Evolutionary conservation across 2,888 invertebrate genomes (phyloP).

Genomic region (Drosophila cognata): DNA sequence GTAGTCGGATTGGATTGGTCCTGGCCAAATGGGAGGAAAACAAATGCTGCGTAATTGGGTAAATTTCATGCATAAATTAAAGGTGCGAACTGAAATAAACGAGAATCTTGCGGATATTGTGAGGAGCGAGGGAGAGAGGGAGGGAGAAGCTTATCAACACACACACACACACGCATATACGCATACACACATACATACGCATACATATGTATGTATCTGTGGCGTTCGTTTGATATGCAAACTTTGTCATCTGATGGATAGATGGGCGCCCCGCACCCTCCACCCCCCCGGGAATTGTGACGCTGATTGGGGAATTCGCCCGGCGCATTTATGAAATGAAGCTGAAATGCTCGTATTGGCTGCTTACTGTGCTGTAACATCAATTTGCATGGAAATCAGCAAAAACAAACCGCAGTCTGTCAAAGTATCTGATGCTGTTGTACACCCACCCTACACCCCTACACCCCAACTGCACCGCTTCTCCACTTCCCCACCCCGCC

Average conservation of each 20-base stretch:
- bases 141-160: slow-evolving; percentile 21
- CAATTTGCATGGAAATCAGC: slow-evolving; percentile 76
- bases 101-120: slow-evolving; percentile 7
- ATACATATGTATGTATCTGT: slow-evolving; percentile 11
- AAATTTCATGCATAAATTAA: slow-evolving; percentile 66
- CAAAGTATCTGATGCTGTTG: slow-evolving; percentile 48
- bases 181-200: neutral
- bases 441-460: slow-evolving; percentile 2
- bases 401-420: slow-evolving; percentile 48
- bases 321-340: slow-evolving; percentile 70
- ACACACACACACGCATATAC: slow-evolving; percentile 13
- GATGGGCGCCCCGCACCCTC: neutral
- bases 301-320: slow-evolving; percentile 62
- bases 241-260: slow-evolving; percentile 55
- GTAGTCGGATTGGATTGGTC: neutral
- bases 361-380: slow-evolving; percentile 77
- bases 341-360: slow-evolving; percentile 67
- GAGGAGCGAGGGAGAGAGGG: neutral
- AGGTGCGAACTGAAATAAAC: slow-evolving; percentile 17
- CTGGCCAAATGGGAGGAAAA: neutral
- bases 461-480: neutral
- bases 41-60: slow-evolving; percentile 27
- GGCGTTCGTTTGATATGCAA: slow-evolving; percentile 69
- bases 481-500: neutral
- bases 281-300: slow-evolving; percentile 32